Conservation (phyloP, 2,113 vertebrate species). For the Apus apus region DNA sequence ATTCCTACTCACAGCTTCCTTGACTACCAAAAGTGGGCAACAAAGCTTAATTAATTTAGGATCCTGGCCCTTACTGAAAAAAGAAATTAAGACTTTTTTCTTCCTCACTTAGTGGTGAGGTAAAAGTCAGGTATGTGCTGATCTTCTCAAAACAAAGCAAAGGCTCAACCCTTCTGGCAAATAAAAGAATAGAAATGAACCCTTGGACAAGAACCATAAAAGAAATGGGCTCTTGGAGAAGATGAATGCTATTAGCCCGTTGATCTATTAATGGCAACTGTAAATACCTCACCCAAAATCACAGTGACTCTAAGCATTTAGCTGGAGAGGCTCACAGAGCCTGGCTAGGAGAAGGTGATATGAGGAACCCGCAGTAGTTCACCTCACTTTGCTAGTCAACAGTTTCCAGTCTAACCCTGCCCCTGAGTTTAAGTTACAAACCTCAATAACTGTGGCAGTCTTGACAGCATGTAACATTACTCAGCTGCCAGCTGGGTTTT, state of each 20-base stretch:
- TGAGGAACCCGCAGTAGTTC: background rate
- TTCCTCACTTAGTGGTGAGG: background rate
- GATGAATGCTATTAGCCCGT: background rate
- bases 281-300: constrained; percentile 35
- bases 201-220: background rate
- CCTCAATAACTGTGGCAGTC: constrained; percentile 37
- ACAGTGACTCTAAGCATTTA: background rate
- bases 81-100: background rate
- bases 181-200: background rate
- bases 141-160: background rate
- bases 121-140: background rate
- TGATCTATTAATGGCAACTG: constrained; percentile 25
- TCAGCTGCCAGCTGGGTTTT: constrained; percentile 29
- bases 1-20: background rate
- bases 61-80: background rate
- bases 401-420: background rate
- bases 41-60: constrained; percentile 2
- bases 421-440: constrained; percentile 40
- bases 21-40: background rate
- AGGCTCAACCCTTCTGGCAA: background rate
- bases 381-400: constrained; percentile 19
- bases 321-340: background rate
- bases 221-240: background rate
- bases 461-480: constrained; percentile 60
- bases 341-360: background rate